Evolutionary conservation across 2,888 invertebrate genomes (phyloP), one percentile per base, ranked within the genome.

Genomic region (Heteromurus nitidus): DNA sequence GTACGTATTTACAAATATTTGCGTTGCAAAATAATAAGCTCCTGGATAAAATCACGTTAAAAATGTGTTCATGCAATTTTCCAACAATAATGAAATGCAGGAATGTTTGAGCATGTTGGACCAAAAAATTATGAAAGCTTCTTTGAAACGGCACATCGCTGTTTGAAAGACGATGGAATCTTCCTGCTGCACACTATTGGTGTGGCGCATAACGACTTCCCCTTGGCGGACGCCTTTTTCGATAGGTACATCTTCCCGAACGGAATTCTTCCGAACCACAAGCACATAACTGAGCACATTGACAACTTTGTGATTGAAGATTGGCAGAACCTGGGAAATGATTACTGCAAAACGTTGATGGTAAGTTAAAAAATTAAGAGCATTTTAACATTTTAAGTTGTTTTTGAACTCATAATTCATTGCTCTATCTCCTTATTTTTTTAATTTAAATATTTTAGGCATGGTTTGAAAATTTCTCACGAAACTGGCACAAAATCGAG

Each of bases 51-150:
- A 28, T 68, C 9, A 65, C 47, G 22, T 58, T 68, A n/a, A n/a
- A n/a, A n/a, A n/a, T 42, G 5, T 16, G 1, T 50, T 26, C 9
- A 26, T 7, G 5, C 9, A 7, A 50, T 31, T 50, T 50, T 7
- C 7, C n/a, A 50, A 50, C 9, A 50, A 13, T 7, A 36, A 7
- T 9, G 13, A 36, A 36, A 36, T 36, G 20, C n/a, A 26, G 86
- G 86, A n/a, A 86, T 86, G 85, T 84, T 85, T 53, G 86, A 86
- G 58, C 85, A 85, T 50, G 85, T 86, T 18, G 85, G 86, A n/a
- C 80, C 73, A 18, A 60, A 70, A 24, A 86, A 86, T 55, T 86
- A 85, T 53, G 26, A 67, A 26, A 76, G 58, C 22, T 87, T 85
- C 69, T 87, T 87, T 69, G 64, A 86, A 60, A 82, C 85, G 9